Evolutionary conservation across 2,113 vertebrate genomes (phyloP).

Genomic region (Burhinus bistriatus): DNA sequence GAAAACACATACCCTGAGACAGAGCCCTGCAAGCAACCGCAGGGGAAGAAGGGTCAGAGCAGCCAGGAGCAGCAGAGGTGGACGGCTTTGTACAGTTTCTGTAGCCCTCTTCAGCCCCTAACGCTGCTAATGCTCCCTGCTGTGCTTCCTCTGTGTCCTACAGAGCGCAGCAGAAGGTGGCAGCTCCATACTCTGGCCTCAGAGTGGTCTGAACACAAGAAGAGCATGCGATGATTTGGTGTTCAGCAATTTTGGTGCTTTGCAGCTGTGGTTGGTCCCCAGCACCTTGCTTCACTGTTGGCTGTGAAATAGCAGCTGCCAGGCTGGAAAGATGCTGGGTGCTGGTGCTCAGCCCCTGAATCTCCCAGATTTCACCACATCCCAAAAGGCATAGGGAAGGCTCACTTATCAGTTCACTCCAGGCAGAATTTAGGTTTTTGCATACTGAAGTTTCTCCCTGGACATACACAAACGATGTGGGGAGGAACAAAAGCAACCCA

Average conservation of each 20-base stretch:
- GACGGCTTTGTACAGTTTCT: accelerated
- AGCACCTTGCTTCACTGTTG: background rate
- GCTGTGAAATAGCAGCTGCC: background rate
- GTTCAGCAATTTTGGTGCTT: background rate
- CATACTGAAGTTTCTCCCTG: background rate
- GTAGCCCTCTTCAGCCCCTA: background rate
- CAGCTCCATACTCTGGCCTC: background rate
- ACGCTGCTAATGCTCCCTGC: too few relatives aligned
- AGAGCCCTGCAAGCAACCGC: background rate
- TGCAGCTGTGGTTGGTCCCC: background rate
- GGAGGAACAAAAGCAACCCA: background rate
- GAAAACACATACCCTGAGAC: background rate
- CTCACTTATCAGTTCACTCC: background rate
- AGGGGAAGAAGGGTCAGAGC: background rate
- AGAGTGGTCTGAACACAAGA: background rate
- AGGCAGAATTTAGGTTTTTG: background rate
- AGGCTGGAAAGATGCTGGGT: background rate
- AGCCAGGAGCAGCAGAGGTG: background rate
- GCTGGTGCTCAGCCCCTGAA: background rate
- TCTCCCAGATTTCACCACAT: background rate
- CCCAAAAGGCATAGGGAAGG: background rate
- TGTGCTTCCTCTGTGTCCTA: accelerated
- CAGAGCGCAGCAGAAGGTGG: background rate
- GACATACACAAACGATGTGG: background rate
- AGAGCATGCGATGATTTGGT: accelerated